Conservation (phyloP, 2,113 vertebrate species). For the Thalassarche chlororhynchos region DNA sequence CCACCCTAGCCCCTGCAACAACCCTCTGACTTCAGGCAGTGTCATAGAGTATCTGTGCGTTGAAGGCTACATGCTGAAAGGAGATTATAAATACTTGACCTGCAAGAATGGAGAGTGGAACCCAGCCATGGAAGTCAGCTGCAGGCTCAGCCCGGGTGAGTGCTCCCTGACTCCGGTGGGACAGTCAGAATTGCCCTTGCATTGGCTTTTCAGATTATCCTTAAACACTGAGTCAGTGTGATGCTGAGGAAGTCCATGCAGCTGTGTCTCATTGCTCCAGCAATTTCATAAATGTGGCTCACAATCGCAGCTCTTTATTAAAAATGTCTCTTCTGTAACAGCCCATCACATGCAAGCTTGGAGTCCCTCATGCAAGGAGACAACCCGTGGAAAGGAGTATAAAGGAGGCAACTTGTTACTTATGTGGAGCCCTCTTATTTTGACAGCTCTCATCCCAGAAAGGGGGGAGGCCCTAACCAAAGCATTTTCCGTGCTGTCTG, state of each 20-base stretch:
- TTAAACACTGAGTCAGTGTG: not conserved
- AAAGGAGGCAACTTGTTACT: not conserved
- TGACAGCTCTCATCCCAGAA: not conserved
- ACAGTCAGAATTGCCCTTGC: not conserved
- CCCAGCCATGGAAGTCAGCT: constrained; percentile 93
- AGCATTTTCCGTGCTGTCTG: not conserved
- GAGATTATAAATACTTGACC: constrained; percentile 95
- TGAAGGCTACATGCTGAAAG: constrained; percentile 94
- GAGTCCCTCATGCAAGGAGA: not conserved
- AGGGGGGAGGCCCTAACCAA: not conserved
- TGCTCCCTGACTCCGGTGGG: not conserved
- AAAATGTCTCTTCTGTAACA: not conserved
- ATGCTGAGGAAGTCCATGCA: not conserved
- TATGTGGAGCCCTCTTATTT: not conserved
- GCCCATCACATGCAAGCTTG: not conserved
- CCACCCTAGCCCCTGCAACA: constrained; percentile 90
- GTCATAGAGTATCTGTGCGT: constrained; percentile 97
- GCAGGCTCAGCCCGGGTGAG: constrained; percentile 89
- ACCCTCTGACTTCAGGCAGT: constrained; percentile 85
- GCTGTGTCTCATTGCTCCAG: not conserved
- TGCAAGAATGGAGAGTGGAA: constrained; percentile 96
- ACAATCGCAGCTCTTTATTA: not conserved
- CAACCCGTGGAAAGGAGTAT: not conserved
- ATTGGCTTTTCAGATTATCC: not conserved
- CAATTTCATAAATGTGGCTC: not conserved